Evolutionary conservation across 2,888 invertebrate species (phyloP).

Genomic region (Ctena decussata): DNA sequence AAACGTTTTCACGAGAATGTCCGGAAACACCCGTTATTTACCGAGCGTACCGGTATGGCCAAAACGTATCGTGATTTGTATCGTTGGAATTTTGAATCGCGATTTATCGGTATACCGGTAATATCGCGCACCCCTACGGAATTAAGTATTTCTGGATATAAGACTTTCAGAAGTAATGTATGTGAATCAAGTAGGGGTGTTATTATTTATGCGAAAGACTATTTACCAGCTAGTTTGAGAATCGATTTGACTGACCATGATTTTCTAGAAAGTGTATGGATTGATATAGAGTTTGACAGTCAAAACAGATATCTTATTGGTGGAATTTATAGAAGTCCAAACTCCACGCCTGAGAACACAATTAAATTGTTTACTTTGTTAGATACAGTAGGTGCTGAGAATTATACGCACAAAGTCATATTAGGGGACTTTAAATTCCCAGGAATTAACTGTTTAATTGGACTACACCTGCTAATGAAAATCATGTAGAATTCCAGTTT

Average conservation of each 20-base stretch:
- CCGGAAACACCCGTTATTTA: too few species aligned
- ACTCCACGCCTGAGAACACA: background rate
- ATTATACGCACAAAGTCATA: background rate
- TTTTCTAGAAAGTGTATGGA: slow-evolving; percentile 6
- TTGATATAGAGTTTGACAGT: background rate
- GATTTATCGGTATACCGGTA: too few species aligned
- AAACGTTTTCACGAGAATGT: too few species aligned
- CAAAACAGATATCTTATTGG: background rate
- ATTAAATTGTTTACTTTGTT: background rate
- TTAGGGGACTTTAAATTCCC: slow-evolving; percentile 24
- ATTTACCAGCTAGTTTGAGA: slow-evolving; percentile 11
- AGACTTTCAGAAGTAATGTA: background rate
- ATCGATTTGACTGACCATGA: background rate
- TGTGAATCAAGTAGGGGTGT: background rate
- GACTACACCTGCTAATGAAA: slow-evolving; percentile 2
- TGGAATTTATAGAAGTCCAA: slow-evolving; percentile 7
- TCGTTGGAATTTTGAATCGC: too few species aligned
- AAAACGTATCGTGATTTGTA: too few species aligned
- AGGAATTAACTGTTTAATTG: slow-evolving; percentile 7
- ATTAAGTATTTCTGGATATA: background rate
- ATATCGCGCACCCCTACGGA: too few species aligned
- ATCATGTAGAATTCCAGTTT: slow-evolving; percentile 1
- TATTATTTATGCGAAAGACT: slow-evolving; percentile 9
- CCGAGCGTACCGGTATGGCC: too few species aligned
- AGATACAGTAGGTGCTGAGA: background rate